These are phyloP conservation scores for Stigmatopora argus DNA, from an alignment of 2,113 vertebrate genomes.

Conservation along the genomic window DNA sequence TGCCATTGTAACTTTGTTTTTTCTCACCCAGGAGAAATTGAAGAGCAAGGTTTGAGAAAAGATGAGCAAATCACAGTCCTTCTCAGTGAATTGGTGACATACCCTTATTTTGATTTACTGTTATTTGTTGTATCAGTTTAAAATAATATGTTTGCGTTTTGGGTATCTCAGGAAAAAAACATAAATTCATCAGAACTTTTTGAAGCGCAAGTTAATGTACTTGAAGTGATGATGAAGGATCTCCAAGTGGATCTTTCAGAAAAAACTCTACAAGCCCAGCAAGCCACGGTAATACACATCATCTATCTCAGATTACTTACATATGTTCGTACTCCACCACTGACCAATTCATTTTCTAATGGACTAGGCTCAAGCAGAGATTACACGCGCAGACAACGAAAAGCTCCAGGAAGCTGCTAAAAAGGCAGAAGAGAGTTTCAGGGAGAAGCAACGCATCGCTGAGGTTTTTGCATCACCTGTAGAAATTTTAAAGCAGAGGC, in stretches of 20 bases:
- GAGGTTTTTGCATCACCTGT: slow-evolving; percentile 61
- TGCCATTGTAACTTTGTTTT: slow-evolving; percentile 2
- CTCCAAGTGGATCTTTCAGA: slow-evolving; percentile 48
- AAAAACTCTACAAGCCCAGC: slow-evolving; percentile 47
- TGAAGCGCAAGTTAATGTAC: slow-evolving; percentile 40
- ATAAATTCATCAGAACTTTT: slow-evolving; percentile 48
- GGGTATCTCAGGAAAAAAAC: slow-evolving; percentile 50
- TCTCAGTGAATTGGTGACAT: slow-evolving; percentile 71
- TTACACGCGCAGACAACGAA: slow-evolving; percentile 57
- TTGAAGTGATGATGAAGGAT: slow-evolving; percentile 39
- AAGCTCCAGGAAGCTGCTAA: slow-evolving; percentile 65
- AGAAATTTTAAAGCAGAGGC: not conserved
- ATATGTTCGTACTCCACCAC: not conserved
- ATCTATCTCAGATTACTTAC: not conserved
- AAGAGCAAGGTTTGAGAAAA: slow-evolving; percentile 66
- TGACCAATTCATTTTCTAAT: not conserved
- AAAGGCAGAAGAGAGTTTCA: slow-evolving; percentile 62
- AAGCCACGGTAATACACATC: slow-evolving; percentile 53
- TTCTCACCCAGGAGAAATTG: slow-evolving; percentile 70
- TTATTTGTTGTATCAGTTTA: not conserved
- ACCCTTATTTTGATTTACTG: not conserved
- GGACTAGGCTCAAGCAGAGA: slow-evolving; percentile 63
- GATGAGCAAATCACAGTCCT: slow-evolving; percentile 75
- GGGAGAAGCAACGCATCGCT: slow-evolving; percentile 51
- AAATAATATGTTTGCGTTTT: not conserved